Evolutionary conservation across 1,140 invertebrate genomes (phyloP).

Genomic region (Meloidogyne floridensis): DNA sequence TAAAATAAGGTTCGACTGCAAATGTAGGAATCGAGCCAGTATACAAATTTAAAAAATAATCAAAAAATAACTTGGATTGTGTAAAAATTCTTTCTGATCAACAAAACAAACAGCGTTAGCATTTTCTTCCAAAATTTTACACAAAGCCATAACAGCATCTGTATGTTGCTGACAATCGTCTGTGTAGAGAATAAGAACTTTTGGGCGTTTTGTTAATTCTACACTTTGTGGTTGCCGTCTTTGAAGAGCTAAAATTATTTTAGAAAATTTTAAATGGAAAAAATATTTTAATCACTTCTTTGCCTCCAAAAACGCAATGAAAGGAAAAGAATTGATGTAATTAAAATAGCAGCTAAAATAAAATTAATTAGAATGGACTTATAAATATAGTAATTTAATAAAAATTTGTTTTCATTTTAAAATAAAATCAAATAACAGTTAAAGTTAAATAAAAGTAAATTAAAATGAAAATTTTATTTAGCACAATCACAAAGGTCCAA

Average conservation of each 20-base stretch:
- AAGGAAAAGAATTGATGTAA: slow-evolving; percentile 33
- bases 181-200: slow-evolving; percentile 57
- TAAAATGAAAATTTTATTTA: background rate
- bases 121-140: slow-evolving; percentile 37
- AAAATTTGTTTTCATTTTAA: slow-evolving; percentile 4
- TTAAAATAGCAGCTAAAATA: slow-evolving; percentile 7
- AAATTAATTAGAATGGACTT: background rate
- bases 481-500: slow-evolving; percentile 3
- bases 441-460: background rate
- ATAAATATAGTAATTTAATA: background rate
- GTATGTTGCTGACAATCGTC: slow-evolving; percentile 55
- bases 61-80: slow-evolving; percentile 33
- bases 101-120: slow-evolving; percentile 43
- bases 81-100: slow-evolving; percentile 43
- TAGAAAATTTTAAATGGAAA: background rate
- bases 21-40: no score
- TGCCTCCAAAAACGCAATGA: slow-evolving; percentile 34
- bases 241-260: slow-evolving; percentile 11
- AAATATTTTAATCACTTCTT: background rate
- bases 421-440: background rate
- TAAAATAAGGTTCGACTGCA: no score
- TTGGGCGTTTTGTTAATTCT: slow-evolving; percentile 43
- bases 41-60: slow-evolving; percentile 15
- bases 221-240: slow-evolving; percentile 35
- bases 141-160: slow-evolving; percentile 43